These are phyloP conservation scores for Pristiophorus japonicus DNA, from an alignment of 2,113 vertebrate species.

Conservation along the genomic window DNA sequence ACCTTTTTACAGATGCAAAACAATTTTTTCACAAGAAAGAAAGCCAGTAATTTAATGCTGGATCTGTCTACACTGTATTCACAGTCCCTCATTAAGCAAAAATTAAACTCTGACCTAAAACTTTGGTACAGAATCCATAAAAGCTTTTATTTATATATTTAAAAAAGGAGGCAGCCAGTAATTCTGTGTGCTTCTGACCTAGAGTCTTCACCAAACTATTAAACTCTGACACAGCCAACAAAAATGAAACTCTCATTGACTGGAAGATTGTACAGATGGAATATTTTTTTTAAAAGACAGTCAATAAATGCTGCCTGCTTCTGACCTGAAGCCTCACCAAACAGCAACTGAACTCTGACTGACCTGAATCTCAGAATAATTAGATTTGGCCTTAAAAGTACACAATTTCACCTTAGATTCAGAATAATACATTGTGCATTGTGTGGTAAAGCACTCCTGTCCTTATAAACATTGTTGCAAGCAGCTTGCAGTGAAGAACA, in stretches of 20 bases:
- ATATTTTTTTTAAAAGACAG: neutral
- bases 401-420: neutral
- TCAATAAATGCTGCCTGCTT: no score
- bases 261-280: neutral
- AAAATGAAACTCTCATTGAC: neutral
- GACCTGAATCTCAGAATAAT: neutral
- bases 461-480: neutral
- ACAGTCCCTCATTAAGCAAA: neutral
- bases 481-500: neutral
- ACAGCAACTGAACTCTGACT: neutral
- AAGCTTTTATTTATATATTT: neutral
- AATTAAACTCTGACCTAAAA: neutral
- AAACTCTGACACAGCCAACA: neutral
- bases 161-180: neutral
- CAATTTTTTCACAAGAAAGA: no score
- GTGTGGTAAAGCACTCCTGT: neutral
- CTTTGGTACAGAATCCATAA: neutral
- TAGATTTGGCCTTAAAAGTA: neutral
- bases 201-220: neutral
- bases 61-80: neutral
- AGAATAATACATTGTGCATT: neutral
- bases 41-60: neutral
- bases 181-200: neutral
- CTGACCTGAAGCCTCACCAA: neutral
- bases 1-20: neutral